These are phyloP conservation scores for Colossoma macropomum DNA, from an alignment of 2,113 vertebrate species.

Conservation along the genomic window DNA sequence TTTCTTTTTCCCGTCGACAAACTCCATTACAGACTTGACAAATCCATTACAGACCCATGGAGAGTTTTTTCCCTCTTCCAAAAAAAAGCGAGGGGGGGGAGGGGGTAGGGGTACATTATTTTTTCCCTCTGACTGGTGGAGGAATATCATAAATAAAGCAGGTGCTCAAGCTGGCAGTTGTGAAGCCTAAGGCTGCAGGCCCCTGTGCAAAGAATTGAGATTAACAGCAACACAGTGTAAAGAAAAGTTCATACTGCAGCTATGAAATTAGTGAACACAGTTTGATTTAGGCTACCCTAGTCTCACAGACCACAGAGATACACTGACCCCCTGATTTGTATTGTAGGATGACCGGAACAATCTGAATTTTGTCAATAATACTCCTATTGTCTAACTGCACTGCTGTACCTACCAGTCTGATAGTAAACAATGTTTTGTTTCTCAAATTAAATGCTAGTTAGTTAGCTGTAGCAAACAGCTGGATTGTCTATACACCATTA, in stretches of 20 bases:
- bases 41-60: conserved; percentile 43
- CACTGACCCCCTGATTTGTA: no score
- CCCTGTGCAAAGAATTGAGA: conserved; percentile 5
- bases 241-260: background rate
- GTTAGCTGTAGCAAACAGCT: no score
- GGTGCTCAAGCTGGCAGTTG: conserved; percentile 16
- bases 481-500: no score
- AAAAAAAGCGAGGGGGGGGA: conserved; percentile 7
- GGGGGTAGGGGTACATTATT: conserved; percentile 3
- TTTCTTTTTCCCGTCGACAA: conserved; percentile 25
- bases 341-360: no score
- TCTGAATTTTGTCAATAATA: no score
- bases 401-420: no score
- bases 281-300: conserved; percentile 15
- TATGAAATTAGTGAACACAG: conserved; percentile 20
- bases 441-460: no score
- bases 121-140: conserved; percentile 13
- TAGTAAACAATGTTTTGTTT: no score
- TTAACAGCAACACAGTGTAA: conserved; percentile 26
- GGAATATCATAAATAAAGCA: conserved; percentile 41
- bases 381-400: no score
- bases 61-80: conserved; percentile 27
- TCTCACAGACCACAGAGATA: no score
- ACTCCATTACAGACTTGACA: conserved; percentile 47
- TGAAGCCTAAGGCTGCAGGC: conserved; percentile 6